Conservation (phyloP, 2,888 invertebrate genomes). For the Caenorhabditis sp. region DNA sequence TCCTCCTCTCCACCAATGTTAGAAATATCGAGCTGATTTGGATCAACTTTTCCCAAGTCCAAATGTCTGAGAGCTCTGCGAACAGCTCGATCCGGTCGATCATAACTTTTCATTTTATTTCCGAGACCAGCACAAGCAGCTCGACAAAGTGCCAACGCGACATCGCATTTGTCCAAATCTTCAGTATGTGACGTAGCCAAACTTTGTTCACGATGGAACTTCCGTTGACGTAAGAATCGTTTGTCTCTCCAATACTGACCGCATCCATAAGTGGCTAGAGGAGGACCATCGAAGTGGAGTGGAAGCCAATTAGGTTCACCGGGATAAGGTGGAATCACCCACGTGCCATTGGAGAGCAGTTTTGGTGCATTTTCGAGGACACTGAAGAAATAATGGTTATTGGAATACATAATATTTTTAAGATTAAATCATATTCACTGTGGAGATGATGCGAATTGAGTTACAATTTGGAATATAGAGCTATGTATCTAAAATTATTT, state of each 20-base stretch:
- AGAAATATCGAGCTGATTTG: neutral
- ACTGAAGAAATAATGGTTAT: neutral
- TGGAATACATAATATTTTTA: too few species aligned
- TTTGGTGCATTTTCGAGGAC: neutral
- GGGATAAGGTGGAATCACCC: neutral
- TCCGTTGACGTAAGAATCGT: conserved; percentile 45
- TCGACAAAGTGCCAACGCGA: conserved; percentile 36
- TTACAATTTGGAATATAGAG: too few species aligned
- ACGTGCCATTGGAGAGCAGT: neutral
- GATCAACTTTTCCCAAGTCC: conserved; percentile 2
- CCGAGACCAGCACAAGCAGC: conserved; percentile 1
- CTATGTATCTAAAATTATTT: too few species aligned
- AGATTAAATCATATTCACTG: too few species aligned
- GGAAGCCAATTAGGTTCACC: conserved; percentile 43
- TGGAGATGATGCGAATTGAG: too few species aligned
- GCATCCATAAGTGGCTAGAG: conserved; percentile 25
- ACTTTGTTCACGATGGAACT: conserved; percentile 34
- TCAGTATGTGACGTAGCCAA: conserved; percentile 32
- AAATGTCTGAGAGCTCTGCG: conserved; percentile 21
- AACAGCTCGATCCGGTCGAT: conserved; percentile 15
- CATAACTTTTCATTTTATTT: neutral
- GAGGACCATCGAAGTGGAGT: conserved; percentile 33
- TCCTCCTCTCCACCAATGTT: neutral
- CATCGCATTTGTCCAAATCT: conserved; percentile 38
- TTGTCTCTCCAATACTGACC: conserved; percentile 53